Conservation (phyloP, 2,888 invertebrate species). For the Campoletis raptor region DNA sequence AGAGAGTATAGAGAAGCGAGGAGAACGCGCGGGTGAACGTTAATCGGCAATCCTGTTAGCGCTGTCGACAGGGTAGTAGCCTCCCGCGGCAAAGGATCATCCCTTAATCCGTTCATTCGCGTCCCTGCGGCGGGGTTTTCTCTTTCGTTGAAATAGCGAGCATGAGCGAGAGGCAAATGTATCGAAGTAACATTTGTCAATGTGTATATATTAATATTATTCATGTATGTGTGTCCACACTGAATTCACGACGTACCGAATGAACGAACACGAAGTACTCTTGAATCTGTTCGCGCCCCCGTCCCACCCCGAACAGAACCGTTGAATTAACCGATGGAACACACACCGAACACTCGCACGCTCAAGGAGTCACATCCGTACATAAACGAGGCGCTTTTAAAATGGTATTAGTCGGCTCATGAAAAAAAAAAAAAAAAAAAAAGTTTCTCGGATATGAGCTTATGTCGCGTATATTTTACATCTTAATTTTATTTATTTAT, state of each 20-base stretch:
- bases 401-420: slow-evolving; percentile 13
- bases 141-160: slow-evolving; percentile 56
- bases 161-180: slow-evolving; percentile 47
- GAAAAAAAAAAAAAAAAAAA: slow-evolving; percentile 21
- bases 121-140: slow-evolving; percentile 77
- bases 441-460: neutral
- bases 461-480: neutral
- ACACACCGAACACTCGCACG: slow-evolving; percentile 24
- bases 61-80: slow-evolving; percentile 80
- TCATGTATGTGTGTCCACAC: slow-evolving; percentile 7
- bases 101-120: slow-evolving; percentile 85
- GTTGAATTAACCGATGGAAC: slow-evolving; percentile 44
- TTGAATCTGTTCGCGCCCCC: slow-evolving; percentile 78
- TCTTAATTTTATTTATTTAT: no score
- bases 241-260: slow-evolving; percentile 61
- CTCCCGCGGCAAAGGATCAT: slow-evolving; percentile 82
- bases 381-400: neutral
- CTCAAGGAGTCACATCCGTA: slow-evolving; percentile 46
- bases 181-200: slow-evolving; percentile 8
- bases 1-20: slow-evolving; percentile 53
- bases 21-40: slow-evolving; percentile 72
- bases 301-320: slow-evolving; percentile 32
- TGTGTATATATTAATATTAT: slow-evolving; percentile 11
- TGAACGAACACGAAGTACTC: slow-evolving; percentile 78
- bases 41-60: slow-evolving; percentile 81